These are phyloP conservation scores for Eumaeus atala DNA, from an alignment of 1,140 invertebrate genomes.

Conservation along the genomic window DNA sequence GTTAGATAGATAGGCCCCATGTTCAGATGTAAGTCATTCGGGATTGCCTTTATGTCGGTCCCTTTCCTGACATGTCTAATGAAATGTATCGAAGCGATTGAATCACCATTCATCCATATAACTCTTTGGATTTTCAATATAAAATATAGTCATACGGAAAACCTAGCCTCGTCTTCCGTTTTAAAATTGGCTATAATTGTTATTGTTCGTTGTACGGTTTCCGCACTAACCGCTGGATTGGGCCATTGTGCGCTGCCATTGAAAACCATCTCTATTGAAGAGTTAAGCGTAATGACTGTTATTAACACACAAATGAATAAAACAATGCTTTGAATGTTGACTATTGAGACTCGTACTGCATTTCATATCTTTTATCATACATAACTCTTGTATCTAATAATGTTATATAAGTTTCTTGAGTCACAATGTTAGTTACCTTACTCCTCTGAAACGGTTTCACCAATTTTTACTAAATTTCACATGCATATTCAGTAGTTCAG, in stretches of 20 bases:
- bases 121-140: no score
- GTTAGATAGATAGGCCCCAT: neutral
- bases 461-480: no score
- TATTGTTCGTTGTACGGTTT: conserved; percentile 7
- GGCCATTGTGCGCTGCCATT: conserved; percentile 8
- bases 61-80: neutral
- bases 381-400: no score
- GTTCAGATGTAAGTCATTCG: conserved; percentile 5
- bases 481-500: no score
- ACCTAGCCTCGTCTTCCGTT: neutral
- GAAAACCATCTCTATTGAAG: conserved; percentile 9
- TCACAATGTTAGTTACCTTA: no score
- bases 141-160: neutral
- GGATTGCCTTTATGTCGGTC: conserved; percentile 2
- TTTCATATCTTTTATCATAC: no score
- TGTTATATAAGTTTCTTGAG: no score
- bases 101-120: neutral
- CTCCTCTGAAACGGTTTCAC: no score
- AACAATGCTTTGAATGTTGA: neutral
- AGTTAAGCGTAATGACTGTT: conserved; percentile 7
- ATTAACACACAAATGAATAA: conserved; percentile 4
- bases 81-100: neutral
- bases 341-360: no score
- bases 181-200: conserved; percentile 4
- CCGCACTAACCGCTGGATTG: conserved; percentile 1